These are phyloP conservation scores for Onychostruthus taczanowskii DNA, from an alignment of 2,113 vertebrate species.

Conservation along the genomic window DNA sequence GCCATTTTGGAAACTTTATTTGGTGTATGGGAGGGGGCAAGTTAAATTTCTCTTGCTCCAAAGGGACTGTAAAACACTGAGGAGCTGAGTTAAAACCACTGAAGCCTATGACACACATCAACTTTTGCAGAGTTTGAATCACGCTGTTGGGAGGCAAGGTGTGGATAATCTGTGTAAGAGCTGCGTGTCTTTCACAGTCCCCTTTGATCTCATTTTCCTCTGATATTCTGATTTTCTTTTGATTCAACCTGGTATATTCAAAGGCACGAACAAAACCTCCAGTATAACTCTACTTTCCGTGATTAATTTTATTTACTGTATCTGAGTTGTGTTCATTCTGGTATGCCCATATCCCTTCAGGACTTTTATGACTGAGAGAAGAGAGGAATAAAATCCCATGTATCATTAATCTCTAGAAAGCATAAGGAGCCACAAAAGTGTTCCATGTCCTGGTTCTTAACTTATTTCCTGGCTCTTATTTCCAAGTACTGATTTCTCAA, in stretches of 20 bases:
- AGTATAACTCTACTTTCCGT: background rate
- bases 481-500: background rate
- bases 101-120: background rate
- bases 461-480: background rate
- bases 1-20: conserved; percentile 36
- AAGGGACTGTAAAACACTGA: background rate
- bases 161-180: background rate
- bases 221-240: background rate
- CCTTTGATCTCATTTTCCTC: background rate
- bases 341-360: background rate
- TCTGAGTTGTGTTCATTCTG: background rate
- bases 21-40: background rate
- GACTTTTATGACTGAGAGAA: background rate
- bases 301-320: background rate
- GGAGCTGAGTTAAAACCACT: conserved; percentile 11
- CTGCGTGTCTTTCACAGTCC: background rate
- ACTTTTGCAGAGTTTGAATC: background rate
- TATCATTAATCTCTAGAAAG: background rate
- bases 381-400: background rate
- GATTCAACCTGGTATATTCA: background rate
- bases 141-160: background rate
- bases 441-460: background rate
- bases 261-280: background rate
- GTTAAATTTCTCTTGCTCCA: background rate
- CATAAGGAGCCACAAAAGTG: background rate